Evolutionary conservation across 2,113 vertebrate species (phyloP).

Genomic region (Melozone crissalis): DNA sequence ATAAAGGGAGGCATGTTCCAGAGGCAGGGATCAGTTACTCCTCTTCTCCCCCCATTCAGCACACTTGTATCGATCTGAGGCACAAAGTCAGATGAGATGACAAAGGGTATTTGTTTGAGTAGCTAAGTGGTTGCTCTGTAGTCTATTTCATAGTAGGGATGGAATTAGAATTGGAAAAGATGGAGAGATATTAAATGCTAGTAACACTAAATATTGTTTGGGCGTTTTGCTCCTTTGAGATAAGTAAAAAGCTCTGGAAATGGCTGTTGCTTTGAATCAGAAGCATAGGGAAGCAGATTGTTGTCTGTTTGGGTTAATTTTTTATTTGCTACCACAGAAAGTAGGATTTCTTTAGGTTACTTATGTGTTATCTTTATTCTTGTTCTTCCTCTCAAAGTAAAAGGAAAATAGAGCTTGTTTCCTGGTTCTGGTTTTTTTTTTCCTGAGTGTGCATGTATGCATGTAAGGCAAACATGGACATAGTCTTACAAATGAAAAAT

Average conservation of each 20-base stretch:
- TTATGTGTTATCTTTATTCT: neutral
- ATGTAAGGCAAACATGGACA: neutral
- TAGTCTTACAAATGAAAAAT: neutral
- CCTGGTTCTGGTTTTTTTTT: neutral
- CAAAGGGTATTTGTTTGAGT: constrained; percentile 27
- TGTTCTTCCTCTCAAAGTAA: neutral
- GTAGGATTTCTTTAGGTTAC: neutral
- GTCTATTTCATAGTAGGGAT: neutral
- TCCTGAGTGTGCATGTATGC: neutral
- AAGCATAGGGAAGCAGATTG: neutral
- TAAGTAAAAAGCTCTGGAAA: neutral
- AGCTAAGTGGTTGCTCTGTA: constrained; percentile 23
- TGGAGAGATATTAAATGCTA: neutral
- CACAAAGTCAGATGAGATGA: neutral
- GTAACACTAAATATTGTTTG: neutral
- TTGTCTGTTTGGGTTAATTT: neutral
- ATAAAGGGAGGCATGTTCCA: neutral
- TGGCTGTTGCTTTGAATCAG: neutral
- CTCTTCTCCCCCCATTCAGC: neutral
- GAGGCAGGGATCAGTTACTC: neutral
- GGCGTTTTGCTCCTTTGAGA: neutral
- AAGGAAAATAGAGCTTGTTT: neutral
- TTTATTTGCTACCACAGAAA: neutral
- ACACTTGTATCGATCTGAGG: neutral
- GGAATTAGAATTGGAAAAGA: constrained; percentile 4